A percentile compares a stretch with the other conserved stretches of the same genome.
phyloP scores from a whole-genome alignment of 2,113 vertebrate species.

The Neomonachus schauinslandi region DNA sequence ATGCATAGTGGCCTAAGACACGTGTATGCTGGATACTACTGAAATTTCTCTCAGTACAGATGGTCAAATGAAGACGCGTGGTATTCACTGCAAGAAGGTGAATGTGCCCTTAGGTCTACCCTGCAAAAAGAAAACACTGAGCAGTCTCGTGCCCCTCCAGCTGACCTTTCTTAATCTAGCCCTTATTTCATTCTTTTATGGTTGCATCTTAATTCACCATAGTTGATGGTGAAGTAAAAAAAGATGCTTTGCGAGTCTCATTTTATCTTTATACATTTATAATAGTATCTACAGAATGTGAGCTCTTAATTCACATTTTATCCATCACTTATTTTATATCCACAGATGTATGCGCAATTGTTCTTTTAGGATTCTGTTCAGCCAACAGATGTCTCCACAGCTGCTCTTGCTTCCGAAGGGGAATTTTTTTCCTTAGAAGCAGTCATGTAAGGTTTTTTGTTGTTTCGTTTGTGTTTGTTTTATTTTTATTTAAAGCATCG shows the following conservation, averaged over 20 bases:
- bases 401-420: slow-evolving; percentile 66
- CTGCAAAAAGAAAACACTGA: background rate
- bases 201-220: slow-evolving; percentile 1
- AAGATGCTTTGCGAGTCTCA: slow-evolving; percentile 47
- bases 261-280: slow-evolving; percentile 60
- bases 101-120: background rate
- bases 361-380: slow-evolving; percentile 75
- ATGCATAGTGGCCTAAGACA: background rate
- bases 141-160: too few species aligned
- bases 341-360: slow-evolving; percentile 75
- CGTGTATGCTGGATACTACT: background rate
- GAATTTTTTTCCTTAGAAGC: slow-evolving; percentile 18
- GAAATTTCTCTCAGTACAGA: background rate
- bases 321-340: slow-evolving; percentile 77
- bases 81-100: background rate
- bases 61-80: background rate
- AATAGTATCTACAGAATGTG: slow-evolving; percentile 51
- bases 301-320: slow-evolving; percentile 74
- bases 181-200: slow-evolving; percentile 1
- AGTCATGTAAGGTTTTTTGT: slow-evolving; percentile 56
- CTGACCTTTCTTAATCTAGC: slow-evolving; percentile 16
- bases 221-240: slow-evolving; percentile 38
- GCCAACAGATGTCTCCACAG: slow-evolving; percentile 79
- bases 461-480: slow-evolving; percentile 35
- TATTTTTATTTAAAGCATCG: slow-evolving; percentile 38